Evolutionary conservation across 2,113 vertebrate genomes (phyloP), one percentile per base, ranked within the genome.

Genomic region (Montifringilla adamsi): DNA sequence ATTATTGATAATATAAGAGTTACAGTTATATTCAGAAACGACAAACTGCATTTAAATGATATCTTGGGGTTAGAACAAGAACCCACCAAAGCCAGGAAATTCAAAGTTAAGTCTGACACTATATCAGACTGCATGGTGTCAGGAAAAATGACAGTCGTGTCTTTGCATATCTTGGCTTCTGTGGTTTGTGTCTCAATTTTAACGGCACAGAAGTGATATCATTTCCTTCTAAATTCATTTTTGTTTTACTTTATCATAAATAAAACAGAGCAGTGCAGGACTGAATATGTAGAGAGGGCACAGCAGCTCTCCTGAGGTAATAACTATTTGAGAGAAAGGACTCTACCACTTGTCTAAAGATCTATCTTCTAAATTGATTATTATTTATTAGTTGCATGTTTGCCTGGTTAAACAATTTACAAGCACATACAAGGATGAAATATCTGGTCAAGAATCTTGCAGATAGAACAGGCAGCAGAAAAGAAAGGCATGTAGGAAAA

Each of bases 1-100:
- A 97, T 97, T 96, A 95, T 91, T 97, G 97, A 97, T 97, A 97
- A 97, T 97, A 90, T 97, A 98, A 96, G 94, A 96, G 94, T 95
- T 96, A 97, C 92, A 96, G 94, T 97, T 96, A 95, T 88, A 97
- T 94, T 97, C 93, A 93, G 87, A 97, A 97, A 97, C 1, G 85
- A 96, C 83, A 95, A 94, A 96, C 69, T 96, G 87, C 93, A 96
- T 97, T 97, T 94, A 96, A 94, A 95, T 97, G 92, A 94, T 95
- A 73, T 95, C 95, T 97, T 7, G 37, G 70, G 94, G 94, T 95
- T 96, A 92, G 96, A 97, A 97, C 80, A 96, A 86, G 87, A 94
- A 81, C 79, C 86, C 90, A 90, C 91, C 53, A 94, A 96, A 97
- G 92, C 62, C 84, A 93, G 87, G 86, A 89, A 95, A 95, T 96